Conservation (phyloP, 2,797 vertebrate species). For the Huso huso region DNA sequence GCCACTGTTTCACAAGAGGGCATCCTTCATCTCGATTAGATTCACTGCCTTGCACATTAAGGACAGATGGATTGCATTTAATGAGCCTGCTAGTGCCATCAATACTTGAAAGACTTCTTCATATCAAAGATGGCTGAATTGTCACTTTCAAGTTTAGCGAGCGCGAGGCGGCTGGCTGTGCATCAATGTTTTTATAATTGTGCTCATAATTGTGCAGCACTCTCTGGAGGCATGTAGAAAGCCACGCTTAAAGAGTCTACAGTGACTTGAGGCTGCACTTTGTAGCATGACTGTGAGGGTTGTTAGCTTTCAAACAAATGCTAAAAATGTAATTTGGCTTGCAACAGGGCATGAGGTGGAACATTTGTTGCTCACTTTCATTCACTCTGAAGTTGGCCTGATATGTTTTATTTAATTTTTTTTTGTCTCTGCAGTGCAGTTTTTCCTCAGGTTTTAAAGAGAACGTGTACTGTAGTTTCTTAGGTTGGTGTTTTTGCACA, state of each 20-base stretch:
- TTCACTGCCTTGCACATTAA: slow-evolving; percentile 18
- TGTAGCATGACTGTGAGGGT: slow-evolving; percentile 14
- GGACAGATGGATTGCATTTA: slow-evolving; percentile 45
- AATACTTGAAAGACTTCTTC: slow-evolving; percentile 36
- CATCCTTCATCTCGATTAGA: slow-evolving; percentile 21
- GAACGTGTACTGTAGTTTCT: neutral
- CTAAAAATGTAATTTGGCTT: slow-evolving; percentile 11
- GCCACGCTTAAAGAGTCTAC: slow-evolving; percentile 14
- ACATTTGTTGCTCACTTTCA: neutral
- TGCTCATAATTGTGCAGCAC: slow-evolving; percentile 35
- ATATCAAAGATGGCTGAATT: slow-evolving; percentile 35
- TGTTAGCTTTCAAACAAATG: slow-evolving; percentile 20
- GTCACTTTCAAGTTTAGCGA: slow-evolving; percentile 28
- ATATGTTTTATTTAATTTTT: slow-evolving; percentile 4
- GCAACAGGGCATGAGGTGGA: slow-evolving; percentile 9
- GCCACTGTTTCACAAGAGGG: slow-evolving; percentile 16
- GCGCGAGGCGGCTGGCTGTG: slow-evolving; percentile 21
- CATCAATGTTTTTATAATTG: slow-evolving; percentile 33
- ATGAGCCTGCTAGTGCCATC: slow-evolving; percentile 42
- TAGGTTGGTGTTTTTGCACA: neutral
- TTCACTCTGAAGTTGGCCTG: neutral
- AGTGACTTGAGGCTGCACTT: slow-evolving; percentile 16
- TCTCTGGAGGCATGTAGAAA: slow-evolving; percentile 22
- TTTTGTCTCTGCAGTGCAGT: neutral
- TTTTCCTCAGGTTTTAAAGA: neutral